Evolutionary conservation across 30 jellyfish, hydroid and myxozoan species (phyloP), one percentile per base, ranked within the genome.

Genomic region (Sanderia malayensis): DNA sequence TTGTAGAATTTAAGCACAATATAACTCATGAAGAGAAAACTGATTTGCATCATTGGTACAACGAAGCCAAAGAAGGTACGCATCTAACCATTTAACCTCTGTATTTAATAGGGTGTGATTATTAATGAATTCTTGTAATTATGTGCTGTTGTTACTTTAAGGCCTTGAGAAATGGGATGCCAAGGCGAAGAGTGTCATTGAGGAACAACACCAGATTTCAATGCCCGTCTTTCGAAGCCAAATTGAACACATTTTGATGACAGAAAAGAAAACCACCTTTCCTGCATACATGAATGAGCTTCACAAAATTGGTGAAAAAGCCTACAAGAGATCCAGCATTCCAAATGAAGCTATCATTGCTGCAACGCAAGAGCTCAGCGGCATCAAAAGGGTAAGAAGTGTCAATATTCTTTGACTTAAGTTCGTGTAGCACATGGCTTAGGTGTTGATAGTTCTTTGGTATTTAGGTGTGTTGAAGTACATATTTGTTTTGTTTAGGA

Each of bases 1-100:
- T 66, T 69, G 44, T 58, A 71, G 83, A 71, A 52, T 44, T 34
- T 44, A 71, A 71, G 34, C 83, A 71, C 24, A 71, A 71, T 61
- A 71, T 71, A 61, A 71, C 83, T 1, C 61, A 47, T 23, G 83
- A 71, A 24, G 83, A 71, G 34, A 33, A 72, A 49, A 33, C 60
- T 15, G 83, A 71, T 32, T 64, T 71, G 18, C 31, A 52, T 28
- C 83, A 71, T 31, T 71, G 83, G 83, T 71, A 28, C 62, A 26
- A 71, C 45, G 71, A 71, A 53, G 83, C 83, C 3, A 71, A 31
- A 71, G 72, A 71, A 15, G 83, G 83, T 71, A 32, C 44, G 67
- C n/a, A n/a, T n/a, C n/a, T n/a, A n/a, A n/a, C n/a, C n/a, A n/a
- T n/a, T n/a, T n/a, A n/a, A n/a, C n/a, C n/a, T n/a, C n/a, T n/a